Base-by-base conservation (phyloP, 2,888 invertebrate species). In the Tenthredo mesomela region DNA sequence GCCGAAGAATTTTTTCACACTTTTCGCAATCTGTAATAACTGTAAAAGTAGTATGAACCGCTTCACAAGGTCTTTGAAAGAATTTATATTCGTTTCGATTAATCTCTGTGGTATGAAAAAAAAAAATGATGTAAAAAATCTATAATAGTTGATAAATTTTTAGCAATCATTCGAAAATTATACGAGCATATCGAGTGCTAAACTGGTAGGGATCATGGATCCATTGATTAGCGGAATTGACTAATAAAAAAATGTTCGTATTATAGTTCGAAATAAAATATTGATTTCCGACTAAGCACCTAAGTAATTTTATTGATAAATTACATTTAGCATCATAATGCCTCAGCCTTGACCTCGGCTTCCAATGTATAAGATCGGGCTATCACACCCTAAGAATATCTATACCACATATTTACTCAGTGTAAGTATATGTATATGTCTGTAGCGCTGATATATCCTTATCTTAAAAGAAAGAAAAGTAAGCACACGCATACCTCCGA, bases 321-420 rank as follows among this genome's bases (percentile, higher is more conserved):
- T 61, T 40, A 65, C 40, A 21, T 80, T 61, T 61, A 40, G 37
- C 12, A 80, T 65, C 12, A 21, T 12, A 40, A 40, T 21, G 12
- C 21, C 15, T 6, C 40, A 61, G 29, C 80, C 80, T 61, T 80
- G 80, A 80, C 80, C 61, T 37, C 77, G 18, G 43, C 25, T 21
- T 29, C 21, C 47, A 75, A 50, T 15, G 21, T 75, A 18, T 21
- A 75, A 6, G 25, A 75, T 75, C 29, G 40, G 25, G 21, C 43
- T n/a, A 40, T 67, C 67, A 67, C 29, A 33, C 67, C 33, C 33
- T 67, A 33, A 33, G 12, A 67, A 67, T 67, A 33, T 67, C 29
- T 18, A 33, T 61, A 61, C 25, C 12, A 61, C 12, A 61, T 61
- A 61, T 61, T 61, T 61, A 61, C 61, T 25, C 25, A 12, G 61